Percentiles rank a stretch among this genome's conserved stretches.
Conservation (phyloP, 2,113 vertebrate species). For the Neoarius graeffei region DNA sequence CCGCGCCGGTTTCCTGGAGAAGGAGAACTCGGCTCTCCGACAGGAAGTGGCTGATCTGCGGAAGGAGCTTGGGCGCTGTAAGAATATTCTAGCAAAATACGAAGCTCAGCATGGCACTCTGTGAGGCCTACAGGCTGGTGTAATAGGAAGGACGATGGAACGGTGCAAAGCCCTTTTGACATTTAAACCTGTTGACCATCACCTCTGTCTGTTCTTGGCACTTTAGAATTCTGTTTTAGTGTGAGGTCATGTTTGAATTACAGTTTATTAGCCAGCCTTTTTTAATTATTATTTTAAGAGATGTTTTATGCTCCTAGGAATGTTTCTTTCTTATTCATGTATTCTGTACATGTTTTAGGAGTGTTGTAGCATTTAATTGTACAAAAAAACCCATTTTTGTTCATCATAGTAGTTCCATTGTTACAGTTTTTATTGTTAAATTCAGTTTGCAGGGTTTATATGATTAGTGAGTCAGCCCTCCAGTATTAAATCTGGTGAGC, state of each 20-base stretch:
- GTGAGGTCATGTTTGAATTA: conserved; percentile 15
- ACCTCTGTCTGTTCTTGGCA: conserved; percentile 47
- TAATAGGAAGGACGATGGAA: conserved; percentile 41
- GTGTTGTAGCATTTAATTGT: conserved; percentile 33
- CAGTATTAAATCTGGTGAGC: conserved; percentile 8
- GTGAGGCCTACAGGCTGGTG: conserved; percentile 61
- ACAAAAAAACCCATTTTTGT: neutral
- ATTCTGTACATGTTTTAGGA: neutral
- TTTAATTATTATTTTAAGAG: conserved; percentile 27
- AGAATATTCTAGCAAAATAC: conserved; percentile 85
- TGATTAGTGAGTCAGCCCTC: neutral
- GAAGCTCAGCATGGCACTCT: conserved; percentile 80
- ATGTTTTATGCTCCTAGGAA: conserved; percentile 22
- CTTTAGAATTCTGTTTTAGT: conserved; percentile 44
- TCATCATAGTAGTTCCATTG: neutral
- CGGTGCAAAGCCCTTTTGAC: conserved; percentile 3
- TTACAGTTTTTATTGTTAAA: conserved; percentile 13
- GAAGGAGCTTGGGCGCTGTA: conserved; percentile 87
- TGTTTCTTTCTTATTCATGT: conserved; percentile 18
- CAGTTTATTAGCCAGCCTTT: conserved; percentile 11
- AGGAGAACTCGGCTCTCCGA: conserved; percentile 86
- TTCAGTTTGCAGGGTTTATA: conserved; percentile 3
- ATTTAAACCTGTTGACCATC: conserved; percentile 27
- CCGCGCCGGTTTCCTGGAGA: conserved; percentile 87
- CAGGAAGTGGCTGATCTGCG: conserved; percentile 86